phyloP scores from a whole-genome alignment of 92 coral and sea anemone genomes.

The Hydrozoanthus gracilis region DNA sequence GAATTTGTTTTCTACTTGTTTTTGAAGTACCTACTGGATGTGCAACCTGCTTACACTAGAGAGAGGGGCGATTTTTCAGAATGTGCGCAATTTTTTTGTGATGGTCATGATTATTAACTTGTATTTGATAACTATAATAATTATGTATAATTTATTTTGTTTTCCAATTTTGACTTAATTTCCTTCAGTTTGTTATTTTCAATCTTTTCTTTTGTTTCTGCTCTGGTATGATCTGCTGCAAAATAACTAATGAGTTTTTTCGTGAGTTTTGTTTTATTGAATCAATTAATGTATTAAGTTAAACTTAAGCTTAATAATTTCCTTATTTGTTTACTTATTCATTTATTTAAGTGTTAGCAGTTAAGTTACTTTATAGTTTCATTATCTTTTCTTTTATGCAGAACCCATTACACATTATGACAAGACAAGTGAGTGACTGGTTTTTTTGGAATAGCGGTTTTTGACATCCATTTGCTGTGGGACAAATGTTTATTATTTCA shows the following conservation, averaged over 20 bases:
- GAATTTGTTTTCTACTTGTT: not conserved
- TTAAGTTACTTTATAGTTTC: not conserved
- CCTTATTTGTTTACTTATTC: not conserved
- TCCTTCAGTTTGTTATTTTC: too few species aligned
- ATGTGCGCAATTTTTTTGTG: not conserved
- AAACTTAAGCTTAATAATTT: too few species aligned
- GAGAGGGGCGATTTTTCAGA: not conserved
- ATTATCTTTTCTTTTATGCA: not conserved
- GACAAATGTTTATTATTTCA: too few species aligned
- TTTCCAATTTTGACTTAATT: too few species aligned
- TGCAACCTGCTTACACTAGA: too few species aligned
- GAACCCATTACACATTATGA: not conserved
- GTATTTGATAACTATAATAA: too few species aligned
- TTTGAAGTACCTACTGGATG: not conserved
- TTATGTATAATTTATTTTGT: too few species aligned
- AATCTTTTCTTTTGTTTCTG: too few species aligned
- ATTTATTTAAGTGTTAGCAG: not conserved
- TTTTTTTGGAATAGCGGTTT: not conserved
- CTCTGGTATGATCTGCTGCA: too few species aligned
- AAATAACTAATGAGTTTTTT: too few species aligned
- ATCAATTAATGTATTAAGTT: too few species aligned
- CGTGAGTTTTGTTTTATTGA: too few species aligned
- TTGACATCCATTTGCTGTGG: not conserved
- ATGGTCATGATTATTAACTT: not conserved
- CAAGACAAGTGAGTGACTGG: not conserved